Evolutionary conservation across 2,797 vertebrate species (phyloP), one percentile per base, ranked within the genome.

Genomic region (Galagoides demidoff): DNA sequence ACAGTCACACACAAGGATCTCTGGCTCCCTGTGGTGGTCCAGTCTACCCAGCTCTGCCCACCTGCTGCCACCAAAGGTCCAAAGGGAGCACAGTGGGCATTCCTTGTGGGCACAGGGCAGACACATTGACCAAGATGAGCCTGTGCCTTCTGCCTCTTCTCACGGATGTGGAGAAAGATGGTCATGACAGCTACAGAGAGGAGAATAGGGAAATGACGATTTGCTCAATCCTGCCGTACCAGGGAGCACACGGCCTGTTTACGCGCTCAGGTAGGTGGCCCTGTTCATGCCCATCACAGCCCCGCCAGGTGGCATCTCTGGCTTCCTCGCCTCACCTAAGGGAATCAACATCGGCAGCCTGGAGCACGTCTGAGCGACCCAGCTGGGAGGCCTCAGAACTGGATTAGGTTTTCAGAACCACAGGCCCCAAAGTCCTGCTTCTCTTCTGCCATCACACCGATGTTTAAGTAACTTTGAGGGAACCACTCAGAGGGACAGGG

Each of bases 121-220:
- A 16, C 0, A 2, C 1, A 8, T 0, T 0, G 2, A 5, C 37
- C 31, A 17, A 5, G 16, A 4, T 0, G 0, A 3, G 52, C 43
- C 12, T 49, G 1, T 27, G 37, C 19, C 4, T 49, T 1, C 7
- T 4, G 4, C 31, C 4, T 0, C 64, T n/a, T 12, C 43, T 39
- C 55, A 23, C 16, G 1, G 5, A 31, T 4, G 0, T 4, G 2
- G 37, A 39, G 12, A 2, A 34, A 1, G 14, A 19, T 0, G 1
- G 11, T 25, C 29, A 0, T 9, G 61, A 31, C 1, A 7, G 5
- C 17, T 39, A 0, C 0, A 2, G 52, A 45, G 29, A 45, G 27
- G 9, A 5, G 64, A 27, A 0, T 1, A 23, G 43, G 43, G 1
- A 1, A 5, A 7, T 0, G 7, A 1, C 5, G 49, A 3, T 4